Evolutionary conservation across 1,140 invertebrate genomes (phyloP).

Genomic region (Euwallacea similis): DNA sequence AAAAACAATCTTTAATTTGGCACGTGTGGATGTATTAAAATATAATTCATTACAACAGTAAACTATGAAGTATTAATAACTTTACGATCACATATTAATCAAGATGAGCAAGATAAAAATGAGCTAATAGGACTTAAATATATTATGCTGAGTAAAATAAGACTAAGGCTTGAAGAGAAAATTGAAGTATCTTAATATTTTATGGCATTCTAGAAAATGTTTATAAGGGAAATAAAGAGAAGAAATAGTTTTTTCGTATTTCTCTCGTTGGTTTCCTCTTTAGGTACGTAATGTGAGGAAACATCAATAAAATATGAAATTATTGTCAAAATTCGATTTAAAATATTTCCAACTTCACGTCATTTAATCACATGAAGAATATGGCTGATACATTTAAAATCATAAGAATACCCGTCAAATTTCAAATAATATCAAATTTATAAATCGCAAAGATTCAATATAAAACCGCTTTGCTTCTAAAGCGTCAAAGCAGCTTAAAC

Average conservation of each 20-base stretch:
- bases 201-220: not conserved
- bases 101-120: not conserved
- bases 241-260: not conserved
- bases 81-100: constrained; percentile 21
- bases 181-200: not conserved
- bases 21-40: constrained; percentile 11
- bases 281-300: too few species aligned
- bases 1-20: constrained; percentile 28
- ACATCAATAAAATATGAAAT: too few species aligned
- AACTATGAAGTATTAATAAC: constrained; percentile 26
- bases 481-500: not conserved
- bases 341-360: too few species aligned
- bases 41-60: constrained; percentile 2
- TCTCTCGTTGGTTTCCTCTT: too few species aligned
- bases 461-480: not conserved
- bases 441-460: not conserved
- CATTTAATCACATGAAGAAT: too few species aligned
- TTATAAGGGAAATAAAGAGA: not conserved
- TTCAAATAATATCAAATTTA: not conserved
- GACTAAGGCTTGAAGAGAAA: not conserved
- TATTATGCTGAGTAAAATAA: not conserved
- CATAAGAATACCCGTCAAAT: too few species aligned
- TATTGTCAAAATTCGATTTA: too few species aligned
- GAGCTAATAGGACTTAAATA: not conserved
- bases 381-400: too few species aligned